Conservation (phyloP, 2,888 invertebrate genomes). For the Pterostichus niger region DNA sequence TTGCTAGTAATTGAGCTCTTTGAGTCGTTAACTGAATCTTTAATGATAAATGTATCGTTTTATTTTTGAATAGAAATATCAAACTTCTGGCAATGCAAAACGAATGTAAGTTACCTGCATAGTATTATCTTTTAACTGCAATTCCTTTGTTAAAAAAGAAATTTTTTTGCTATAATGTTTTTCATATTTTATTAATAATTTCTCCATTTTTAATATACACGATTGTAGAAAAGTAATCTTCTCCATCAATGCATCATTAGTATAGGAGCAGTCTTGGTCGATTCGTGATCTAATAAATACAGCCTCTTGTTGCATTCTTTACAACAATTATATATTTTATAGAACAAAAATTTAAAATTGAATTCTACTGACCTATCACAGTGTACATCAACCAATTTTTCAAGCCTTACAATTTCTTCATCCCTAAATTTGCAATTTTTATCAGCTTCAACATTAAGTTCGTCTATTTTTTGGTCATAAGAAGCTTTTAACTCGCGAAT, state of each 20-base stretch:
- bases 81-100: too few relatives aligned
- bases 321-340: constrained; percentile 19
- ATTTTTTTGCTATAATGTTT: constrained; percentile 72
- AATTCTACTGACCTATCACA: constrained; percentile 68
- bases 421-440: constrained; percentile 69
- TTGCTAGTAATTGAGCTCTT: constrained; percentile 71
- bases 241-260: constrained; percentile 56
- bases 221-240: constrained; percentile 70
- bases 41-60: constrained; percentile 15
- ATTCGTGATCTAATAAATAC: constrained; percentile 53
- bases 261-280: constrained; percentile 43
- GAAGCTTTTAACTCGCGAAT: constrained; percentile 66
- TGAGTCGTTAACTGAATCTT: constrained; percentile 69
- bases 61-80: too few relatives aligned
- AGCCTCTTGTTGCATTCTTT: constrained; percentile 55
- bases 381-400: constrained; percentile 71
- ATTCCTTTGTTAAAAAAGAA: constrained; percentile 71
- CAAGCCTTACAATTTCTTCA: constrained; percentile 70
- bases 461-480: constrained; percentile 69
- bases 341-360: constrained; percentile 18
- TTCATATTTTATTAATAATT: constrained; percentile 72
- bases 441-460: constrained; percentile 69
- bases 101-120: constrained; percentile 69
- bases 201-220: constrained; percentile 73
- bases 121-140: constrained; percentile 71